A percentile compares a stretch with the other conserved stretches of the same genome.
These are phyloP conservation scores for Sander vitreus DNA, from an alignment of 2,113 vertebrate genomes.

Conservation along the genomic window DNA sequence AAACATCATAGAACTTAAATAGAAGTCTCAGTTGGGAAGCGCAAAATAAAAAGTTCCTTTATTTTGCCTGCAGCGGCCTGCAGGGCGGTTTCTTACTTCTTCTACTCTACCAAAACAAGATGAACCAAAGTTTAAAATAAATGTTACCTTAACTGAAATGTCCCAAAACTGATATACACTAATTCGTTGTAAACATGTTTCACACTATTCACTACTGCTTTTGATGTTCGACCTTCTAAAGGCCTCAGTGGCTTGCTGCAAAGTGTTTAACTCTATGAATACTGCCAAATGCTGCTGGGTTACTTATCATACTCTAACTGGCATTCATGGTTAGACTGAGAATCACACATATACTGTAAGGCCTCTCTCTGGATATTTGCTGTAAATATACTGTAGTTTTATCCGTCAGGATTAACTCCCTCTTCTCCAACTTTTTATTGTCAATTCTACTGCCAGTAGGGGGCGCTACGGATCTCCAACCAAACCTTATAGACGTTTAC, in stretches of 20 bases:
- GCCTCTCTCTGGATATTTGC: not conserved
- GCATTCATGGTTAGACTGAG: not conserved
- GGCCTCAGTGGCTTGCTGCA: not conserved
- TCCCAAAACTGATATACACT: not conserved
- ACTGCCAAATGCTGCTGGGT: not conserved
- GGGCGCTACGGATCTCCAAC: not conserved
- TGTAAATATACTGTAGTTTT: conserved; percentile 5
- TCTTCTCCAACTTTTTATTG: not conserved
- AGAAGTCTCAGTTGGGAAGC: not conserved
- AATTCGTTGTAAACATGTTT: not conserved
- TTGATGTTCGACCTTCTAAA: not conserved
- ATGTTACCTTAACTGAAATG: not conserved
- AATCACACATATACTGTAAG: not conserved
- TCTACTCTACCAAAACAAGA: not conserved
- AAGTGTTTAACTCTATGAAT: not conserved
- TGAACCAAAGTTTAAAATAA: too few species aligned
- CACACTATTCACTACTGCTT: not conserved
- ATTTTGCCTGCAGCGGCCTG: not conserved
- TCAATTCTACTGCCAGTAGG: not conserved
- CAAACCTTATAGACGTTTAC: not conserved
- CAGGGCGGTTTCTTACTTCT: not conserved
- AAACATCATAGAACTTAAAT: not conserved
- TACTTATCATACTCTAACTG: conserved; percentile 8
- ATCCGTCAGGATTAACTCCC: not conserved
- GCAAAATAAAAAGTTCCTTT: not conserved